A percentile compares a stretch with the other conserved stretches of the same genome.
Conservation (phyloP, 2,797 vertebrate genomes). For the Columba guinea region DNA sequence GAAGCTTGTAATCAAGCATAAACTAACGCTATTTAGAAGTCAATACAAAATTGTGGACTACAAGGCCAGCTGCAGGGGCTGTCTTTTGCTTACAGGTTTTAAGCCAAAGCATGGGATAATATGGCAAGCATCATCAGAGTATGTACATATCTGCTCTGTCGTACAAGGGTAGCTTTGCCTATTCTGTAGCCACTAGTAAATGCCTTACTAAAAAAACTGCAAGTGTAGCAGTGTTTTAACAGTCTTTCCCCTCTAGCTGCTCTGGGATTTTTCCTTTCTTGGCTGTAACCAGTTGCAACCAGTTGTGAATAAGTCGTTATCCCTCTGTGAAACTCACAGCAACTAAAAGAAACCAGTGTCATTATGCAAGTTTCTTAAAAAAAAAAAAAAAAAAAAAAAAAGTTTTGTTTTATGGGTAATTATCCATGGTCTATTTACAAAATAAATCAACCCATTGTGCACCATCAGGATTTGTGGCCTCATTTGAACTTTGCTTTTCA, state of each 20-base stretch:
- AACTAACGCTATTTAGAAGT: conserved; percentile 19
- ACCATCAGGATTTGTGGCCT: conserved; percentile 73
- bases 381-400: not conserved
- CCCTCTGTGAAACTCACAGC: conserved; percentile 65
- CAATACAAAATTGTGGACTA: not conserved
- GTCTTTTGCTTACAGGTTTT: not conserved
- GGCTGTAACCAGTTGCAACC: conserved; percentile 61
- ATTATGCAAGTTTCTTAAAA: conserved; percentile 48
- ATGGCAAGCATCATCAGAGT: not conserved
- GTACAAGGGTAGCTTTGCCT: not conserved
- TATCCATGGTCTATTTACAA: conserved; percentile 77
- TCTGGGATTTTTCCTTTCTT: conserved; percentile 57
- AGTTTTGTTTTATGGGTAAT: conserved; percentile 79
- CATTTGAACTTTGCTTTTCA: conserved; percentile 76
- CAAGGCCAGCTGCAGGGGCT: conserved; percentile 16
- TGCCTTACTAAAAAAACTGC: not conserved
- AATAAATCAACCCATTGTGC: conserved; percentile 77
- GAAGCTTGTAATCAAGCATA: conserved; percentile 6
- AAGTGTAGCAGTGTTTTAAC: conserved; percentile 37
- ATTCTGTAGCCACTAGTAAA: not conserved
- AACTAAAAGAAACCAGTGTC: conserved; percentile 66
- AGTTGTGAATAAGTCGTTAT: conserved; percentile 72
- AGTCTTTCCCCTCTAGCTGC: conserved; percentile 5
- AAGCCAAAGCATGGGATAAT: conserved; percentile 2
- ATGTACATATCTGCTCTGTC: not conserved